Evolutionary conservation across 2,113 vertebrate genomes (phyloP).

Genomic region (Pungitius pungitius): DNA sequence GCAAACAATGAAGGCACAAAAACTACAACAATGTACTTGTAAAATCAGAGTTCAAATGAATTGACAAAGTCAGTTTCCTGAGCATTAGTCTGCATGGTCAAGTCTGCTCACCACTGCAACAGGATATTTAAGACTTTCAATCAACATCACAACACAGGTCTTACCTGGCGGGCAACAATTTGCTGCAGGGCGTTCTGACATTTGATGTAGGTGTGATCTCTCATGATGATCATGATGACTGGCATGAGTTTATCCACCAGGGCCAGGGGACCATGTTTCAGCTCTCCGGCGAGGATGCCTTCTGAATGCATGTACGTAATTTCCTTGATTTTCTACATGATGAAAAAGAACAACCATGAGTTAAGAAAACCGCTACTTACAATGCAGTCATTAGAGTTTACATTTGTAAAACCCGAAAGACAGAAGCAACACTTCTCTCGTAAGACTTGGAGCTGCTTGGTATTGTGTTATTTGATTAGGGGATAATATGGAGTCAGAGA

Average conservation of each 20-base stretch:
- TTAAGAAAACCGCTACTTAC: background rate
- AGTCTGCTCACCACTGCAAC: background rate
- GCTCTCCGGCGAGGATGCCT: constrained; percentile 95
- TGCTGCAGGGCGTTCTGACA: constrained; percentile 99
- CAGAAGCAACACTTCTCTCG: background rate
- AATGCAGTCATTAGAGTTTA: background rate
- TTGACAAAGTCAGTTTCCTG: background rate
- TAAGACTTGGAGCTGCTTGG: background rate
- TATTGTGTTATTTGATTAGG: background rate
- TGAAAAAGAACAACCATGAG: background rate
- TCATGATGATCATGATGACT: constrained; percentile 99
- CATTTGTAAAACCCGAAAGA: background rate
- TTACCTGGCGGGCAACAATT: constrained; percentile 92
- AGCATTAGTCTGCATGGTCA: background rate
- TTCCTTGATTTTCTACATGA: constrained; percentile 95
- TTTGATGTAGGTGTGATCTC: constrained; percentile 93
- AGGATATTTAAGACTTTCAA: background rate
- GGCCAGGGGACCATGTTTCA: constrained; percentile 94
- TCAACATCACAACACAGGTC: constrained; percentile 8
- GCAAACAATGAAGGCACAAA: background rate
- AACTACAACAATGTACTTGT: background rate
- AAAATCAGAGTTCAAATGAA: background rate
- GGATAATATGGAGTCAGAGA: background rate
- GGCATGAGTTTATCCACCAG: constrained; percentile 99
- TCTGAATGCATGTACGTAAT: constrained; percentile 99